phyloP scores from a whole-genome alignment of 2,888 invertebrate genomes.

The Crossocerus cetratus region DNA sequence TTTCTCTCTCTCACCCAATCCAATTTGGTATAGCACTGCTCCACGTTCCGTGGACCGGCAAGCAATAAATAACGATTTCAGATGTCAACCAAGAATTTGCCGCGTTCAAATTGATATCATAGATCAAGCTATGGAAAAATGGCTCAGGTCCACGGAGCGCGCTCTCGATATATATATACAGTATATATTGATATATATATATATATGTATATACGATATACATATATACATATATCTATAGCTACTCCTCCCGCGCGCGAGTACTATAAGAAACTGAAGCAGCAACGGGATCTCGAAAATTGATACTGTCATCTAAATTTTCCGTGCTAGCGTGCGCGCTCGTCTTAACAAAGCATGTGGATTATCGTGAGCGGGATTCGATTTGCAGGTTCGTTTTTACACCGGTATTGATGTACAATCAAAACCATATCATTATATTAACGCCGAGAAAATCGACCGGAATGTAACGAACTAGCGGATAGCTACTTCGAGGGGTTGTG shows the following conservation, averaged over 20 bases:
- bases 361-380: no score
- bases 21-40: conserved; percentile 58
- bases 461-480: no score
- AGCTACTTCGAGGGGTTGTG: no score
- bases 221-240: conserved; percentile 23
- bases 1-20: conserved; percentile 41
- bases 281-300: conserved; percentile 46
- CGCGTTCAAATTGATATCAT: conserved; percentile 71
- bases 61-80: conserved; percentile 70
- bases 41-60: conserved; percentile 60
- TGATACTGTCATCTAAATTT: conserved; percentile 54
- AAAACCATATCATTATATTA: no score
- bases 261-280: no score
- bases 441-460: no score
- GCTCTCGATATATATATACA: conserved; percentile 47
- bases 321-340: not conserved
- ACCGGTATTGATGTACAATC: no score
- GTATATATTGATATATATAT: no score
- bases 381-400: no score
- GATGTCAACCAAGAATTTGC: conserved; percentile 70
- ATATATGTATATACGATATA: no score
- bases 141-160: conserved; percentile 52
- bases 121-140: conserved; percentile 70
- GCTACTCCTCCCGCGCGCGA: no score
- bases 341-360: no score